Evolutionary conservation across 2,888 invertebrate genomes (phyloP), one percentile per base, ranked within the genome.

Genomic region (Myopa tessellatipennis): DNA sequence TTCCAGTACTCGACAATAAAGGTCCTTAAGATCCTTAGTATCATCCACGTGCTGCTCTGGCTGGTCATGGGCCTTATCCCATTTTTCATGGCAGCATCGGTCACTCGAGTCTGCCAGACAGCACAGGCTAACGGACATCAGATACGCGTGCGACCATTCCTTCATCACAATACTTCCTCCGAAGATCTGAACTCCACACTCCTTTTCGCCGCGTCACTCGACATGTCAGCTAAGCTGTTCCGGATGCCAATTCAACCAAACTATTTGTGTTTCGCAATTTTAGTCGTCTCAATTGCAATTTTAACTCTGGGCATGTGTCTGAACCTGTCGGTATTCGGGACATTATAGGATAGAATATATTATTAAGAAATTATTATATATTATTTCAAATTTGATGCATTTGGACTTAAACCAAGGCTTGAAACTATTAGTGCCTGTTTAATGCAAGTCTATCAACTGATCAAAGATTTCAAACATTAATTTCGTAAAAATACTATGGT

Each of bases 81-180:
- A 0, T 89, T 84, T 82, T 90, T 90, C 69, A 88, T 95, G 93
- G 95, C 95, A 26, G 94, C 95, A 0, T 91, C 94, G 74, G 90
- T 96, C 79, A 93, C 95, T 0, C 91, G 92, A 12, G 93, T 94
- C 61, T 95, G 95, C 83, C 91, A 92, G 36, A 91, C 91, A 81
- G 92, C 95, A n/a, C 93, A 93, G 87, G 91, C 91, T 26, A 93
- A 94, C 76, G 96, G 96, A 0, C 95, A 95, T 88, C 94, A 95
- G 88, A 91, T 95, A 73, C 91, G 95, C 74, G 92, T 93, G 16
- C 91, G 95, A 1, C 95, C 95, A 0, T 95, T 94, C 86, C 93
- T 95, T 3, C 95, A 95, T 89, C 94, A 95, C 87, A 93, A 93
- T 83, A 94, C 95, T 10, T 91, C 95, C 0, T 92, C 92, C 73